Evolutionary conservation across 2,888 invertebrate species (phyloP).

Genomic region (Lepidochrysops patricia): DNA sequence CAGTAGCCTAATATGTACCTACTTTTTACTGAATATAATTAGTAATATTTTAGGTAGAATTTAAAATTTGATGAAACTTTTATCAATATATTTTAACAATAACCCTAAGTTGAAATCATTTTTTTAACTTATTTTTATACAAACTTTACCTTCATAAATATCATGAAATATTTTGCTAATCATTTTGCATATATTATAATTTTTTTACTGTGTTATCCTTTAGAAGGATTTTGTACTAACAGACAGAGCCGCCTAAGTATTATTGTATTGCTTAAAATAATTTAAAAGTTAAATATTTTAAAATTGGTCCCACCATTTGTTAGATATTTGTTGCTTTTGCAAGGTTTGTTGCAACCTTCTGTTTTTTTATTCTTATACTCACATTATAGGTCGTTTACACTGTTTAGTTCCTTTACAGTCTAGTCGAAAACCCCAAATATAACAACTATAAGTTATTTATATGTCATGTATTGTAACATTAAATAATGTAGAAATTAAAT

Average conservation of each 20-base stretch:
- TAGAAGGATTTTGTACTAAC: not conserved
- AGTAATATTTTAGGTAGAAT: not conserved
- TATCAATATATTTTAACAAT: not conserved
- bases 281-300: not conserved
- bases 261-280: not conserved
- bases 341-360: not conserved
- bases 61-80: not conserved
- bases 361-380: slow-evolving; percentile 2
- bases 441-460: not conserved
- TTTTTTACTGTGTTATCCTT: not conserved
- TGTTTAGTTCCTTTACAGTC: slow-evolving; percentile 6
- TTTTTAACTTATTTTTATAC: not conserved
- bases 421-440: not conserved
- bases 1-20: too few relatives aligned
- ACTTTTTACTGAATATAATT: too few relatives aligned
- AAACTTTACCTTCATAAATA: not conserved
- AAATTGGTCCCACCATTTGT: not conserved
- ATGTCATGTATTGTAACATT: not conserved
- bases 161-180: slow-evolving; percentile 7
- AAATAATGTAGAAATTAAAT: not conserved
- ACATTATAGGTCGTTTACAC: not conserved
- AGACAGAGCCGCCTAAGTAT: not conserved
- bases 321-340: not conserved
- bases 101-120: not conserved
- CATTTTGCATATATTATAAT: slow-evolving; percentile 10